Conservation (phyloP, 2,888 invertebrate genomes). For the Sphaerophoria rueppellii region DNA sequence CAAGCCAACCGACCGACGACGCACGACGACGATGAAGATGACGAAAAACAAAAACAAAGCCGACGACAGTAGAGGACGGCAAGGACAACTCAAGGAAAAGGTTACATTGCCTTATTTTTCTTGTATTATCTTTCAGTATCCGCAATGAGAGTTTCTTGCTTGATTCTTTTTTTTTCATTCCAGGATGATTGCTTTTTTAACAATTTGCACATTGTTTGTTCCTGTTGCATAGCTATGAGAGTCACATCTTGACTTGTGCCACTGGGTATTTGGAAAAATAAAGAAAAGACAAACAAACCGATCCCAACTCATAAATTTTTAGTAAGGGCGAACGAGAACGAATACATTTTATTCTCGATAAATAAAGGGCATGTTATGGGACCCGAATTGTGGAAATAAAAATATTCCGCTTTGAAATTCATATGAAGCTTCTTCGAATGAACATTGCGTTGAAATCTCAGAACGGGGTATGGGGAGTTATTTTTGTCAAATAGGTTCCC, state of each 20-base stretch:
- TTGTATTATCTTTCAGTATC: conserved; percentile 41
- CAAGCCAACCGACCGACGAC: neutral
- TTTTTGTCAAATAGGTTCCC: too few species aligned
- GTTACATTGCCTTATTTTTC: conserved; percentile 30
- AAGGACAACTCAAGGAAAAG: conserved; percentile 16
- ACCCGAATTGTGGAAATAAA: too few species aligned
- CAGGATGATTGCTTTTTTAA: conserved; percentile 60
- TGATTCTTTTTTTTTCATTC: conserved; percentile 49
- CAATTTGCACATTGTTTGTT: conserved; percentile 54
- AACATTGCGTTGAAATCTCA: too few species aligned
- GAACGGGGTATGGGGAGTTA: too few species aligned
- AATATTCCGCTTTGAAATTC: too few species aligned
- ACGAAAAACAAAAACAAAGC: too few species aligned
- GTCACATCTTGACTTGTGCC: conserved; percentile 12
- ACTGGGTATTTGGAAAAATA: conserved; percentile 18
- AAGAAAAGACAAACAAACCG: conserved; percentile 17
- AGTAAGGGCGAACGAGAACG: neutral
- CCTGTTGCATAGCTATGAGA: conserved; percentile 27
- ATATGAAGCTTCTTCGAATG: too few species aligned
- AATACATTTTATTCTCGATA: neutral
- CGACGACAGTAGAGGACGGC: too few species aligned
- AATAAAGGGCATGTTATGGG: too few species aligned
- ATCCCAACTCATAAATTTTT: conserved; percentile 9
- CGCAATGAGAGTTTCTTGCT: conserved; percentile 39
- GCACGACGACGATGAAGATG: neutral